Evolutionary conservation across 2,113 vertebrate genomes (phyloP), one percentile per base, ranked within the genome.

Genomic region (Piprites chloris): DNA sequence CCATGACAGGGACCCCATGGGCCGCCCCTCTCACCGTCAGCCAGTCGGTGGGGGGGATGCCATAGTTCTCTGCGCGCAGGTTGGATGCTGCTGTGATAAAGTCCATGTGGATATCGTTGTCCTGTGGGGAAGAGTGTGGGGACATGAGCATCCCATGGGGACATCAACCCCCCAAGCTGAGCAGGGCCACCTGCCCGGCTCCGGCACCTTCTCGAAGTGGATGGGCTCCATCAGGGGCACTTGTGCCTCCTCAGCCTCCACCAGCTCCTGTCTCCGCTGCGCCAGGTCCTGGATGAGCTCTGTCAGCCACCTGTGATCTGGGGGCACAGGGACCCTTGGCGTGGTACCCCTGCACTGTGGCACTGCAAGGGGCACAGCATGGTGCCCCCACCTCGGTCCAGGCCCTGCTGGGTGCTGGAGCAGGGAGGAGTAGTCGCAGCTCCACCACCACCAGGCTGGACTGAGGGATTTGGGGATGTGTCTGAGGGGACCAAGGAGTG

Each of bases 31-130:
- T 98, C 95, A 94, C 97, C 37, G 0, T 88, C 71, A 91, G 97
- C 17, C 95, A 97, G 96, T 91, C 87, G 4, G 97, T 98, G 2
- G 98, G 92, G n/a, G 97, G 97, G 94, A 99, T 99, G 86, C 97
- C 90, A 8, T 99, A 99, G 97, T 98, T 99, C 97, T 99, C 98
- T 1, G 98, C 99, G 4, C 98, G 97, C 61, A 99, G 97, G 88
- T 98, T 99, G 24, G 99, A 99, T 0, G 98, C 98, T 3, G 98
- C 98, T 1, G 91, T 97, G 71, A 99, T 98, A 71, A 98, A 99
- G 93, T 99, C 98, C 95, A 99, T 53, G 27, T 99, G 99, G 95
- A 98, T 98, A 87, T 98, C 97, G 9, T 99, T 89, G 61, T 99
- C 99, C 99, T 99, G 81, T 41, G n/a, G 73, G 67, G 20, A 90